Base-by-base conservation (phyloP, 2,888 invertebrate genomes). In the Dasysyrphus albostriatus region DNA sequence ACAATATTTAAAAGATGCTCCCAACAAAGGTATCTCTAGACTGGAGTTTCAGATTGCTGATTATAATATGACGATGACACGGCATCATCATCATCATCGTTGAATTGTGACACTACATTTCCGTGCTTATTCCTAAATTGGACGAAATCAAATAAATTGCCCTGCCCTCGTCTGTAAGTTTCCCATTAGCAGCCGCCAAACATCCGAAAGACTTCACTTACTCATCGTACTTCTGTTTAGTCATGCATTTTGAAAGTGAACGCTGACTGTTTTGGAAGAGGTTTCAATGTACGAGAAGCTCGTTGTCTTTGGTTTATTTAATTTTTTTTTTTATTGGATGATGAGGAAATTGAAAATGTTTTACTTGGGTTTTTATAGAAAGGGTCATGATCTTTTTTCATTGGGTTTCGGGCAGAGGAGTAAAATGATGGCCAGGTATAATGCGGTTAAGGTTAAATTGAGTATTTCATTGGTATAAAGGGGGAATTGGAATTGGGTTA, bases 71-170 rank as follows among this genome's bases (percentile, higher is more conserved):
- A 29, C 37, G 58, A 63, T 51, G 69, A 39, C 32, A 67, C 49
- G 24, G 67, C 37, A 65, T 75, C 69, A 74, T 37, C 37, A 58
- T 61, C 63, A 47, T 32, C 47, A 65, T 39, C 24, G 75, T 61
- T 74, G 58, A 83, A 79, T 75, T 70, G 75, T 79, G 83, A 79
- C 83, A 83, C 70, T 10, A 79, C 83, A 79, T 70, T 83, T 83
- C 79, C 83, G 83, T 79, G 83, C 79, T 72, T 70, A 75, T 83
- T 83, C 58, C 39, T 44, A 63, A 83, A 78, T 78, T 74, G 83
- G 83, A 74, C 54, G 75, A 75, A 74, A 61, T 69, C 74, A 69
- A 67, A 58, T 56, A 73, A 69, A 69, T 69, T 69, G 39, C 39
- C 54, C 51, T 54, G 29, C 54, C 54, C 47, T 19, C 24, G 24